phyloP scores from a whole-genome alignment of 2,888 invertebrate species.

The Eubasilissa splendida region DNA sequence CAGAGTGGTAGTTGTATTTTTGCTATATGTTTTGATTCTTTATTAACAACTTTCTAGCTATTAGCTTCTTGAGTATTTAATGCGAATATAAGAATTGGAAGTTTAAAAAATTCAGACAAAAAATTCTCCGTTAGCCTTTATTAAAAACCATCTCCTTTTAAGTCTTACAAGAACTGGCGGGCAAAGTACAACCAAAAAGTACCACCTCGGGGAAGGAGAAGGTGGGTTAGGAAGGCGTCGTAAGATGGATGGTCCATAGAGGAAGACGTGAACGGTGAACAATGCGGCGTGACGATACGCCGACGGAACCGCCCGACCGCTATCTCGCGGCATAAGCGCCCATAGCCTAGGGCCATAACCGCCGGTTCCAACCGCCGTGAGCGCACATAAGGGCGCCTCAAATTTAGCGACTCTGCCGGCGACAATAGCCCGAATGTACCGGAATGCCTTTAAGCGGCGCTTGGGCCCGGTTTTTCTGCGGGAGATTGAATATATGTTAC shows the following conservation, averaged over 20 bases:
- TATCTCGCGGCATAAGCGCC: slow-evolving; percentile 61
- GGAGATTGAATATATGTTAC: slow-evolving; percentile 40
- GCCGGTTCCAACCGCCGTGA: slow-evolving; percentile 65
- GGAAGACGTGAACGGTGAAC: slow-evolving; percentile 8
- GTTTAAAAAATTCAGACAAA: too few relatives aligned
- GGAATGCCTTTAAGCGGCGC: slow-evolving; percentile 70
- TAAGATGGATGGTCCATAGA: background rate
- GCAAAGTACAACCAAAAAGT: too few relatives aligned
- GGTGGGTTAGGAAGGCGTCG: background rate
- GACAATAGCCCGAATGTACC: slow-evolving; percentile 61
- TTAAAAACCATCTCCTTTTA: too few relatives aligned
- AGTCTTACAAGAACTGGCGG: too few relatives aligned
- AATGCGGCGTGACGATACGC: slow-evolving; percentile 57
- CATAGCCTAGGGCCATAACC: slow-evolving; percentile 69
- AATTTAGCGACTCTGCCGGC: slow-evolving; percentile 71
- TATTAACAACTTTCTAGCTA: too few relatives aligned
- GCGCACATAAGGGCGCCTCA: slow-evolving; percentile 71
- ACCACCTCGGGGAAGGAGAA: too few relatives aligned
- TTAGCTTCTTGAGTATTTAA: too few relatives aligned
- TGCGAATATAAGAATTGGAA: too few relatives aligned
- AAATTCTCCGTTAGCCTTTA: too few relatives aligned
- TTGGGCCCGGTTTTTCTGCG: slow-evolving; percentile 60
- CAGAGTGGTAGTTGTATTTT: too few relatives aligned
- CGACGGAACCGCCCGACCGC: slow-evolving; percentile 70
- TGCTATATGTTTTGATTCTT: too few relatives aligned